Base-by-base conservation (phyloP, 2,888 invertebrate species). In the Cerceris ruficornis region DNA sequence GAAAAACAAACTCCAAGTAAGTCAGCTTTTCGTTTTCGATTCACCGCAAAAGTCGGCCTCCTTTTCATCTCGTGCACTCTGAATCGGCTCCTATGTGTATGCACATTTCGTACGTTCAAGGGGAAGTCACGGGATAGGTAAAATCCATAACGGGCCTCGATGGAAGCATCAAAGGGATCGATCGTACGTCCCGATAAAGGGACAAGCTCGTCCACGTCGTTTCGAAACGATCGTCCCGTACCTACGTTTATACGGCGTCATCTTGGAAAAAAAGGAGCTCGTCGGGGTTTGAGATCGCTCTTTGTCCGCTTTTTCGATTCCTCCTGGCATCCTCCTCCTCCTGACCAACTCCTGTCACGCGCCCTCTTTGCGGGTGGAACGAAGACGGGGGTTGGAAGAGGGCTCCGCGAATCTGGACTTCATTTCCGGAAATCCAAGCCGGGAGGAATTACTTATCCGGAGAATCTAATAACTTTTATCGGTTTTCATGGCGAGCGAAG, bases 381-480 rank as follows among this genome's bases (percentile, higher is more conserved):
- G 50, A 11, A 41, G 17, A 9, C 46, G 14, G 50, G 55, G 14
- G 9, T 13, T 13, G 62, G 11, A 8, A 1, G n/a, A 14, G 7
- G 13, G 11, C 11, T 54, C 14, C 62, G 41, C 7, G 70, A 52
- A 55, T 50, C 49, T n/a, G 17, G 76, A 64, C 80, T 80, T 86
- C 69, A 75, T 79, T 81, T 74, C 69, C 73, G 74, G 71, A 69
- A 70, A 76, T 52, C 77, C 68, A 17, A 46, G 28, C 49, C 58
- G 7, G 50, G 17, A 57, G 61, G 54, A 85, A 83, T 82, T 78
- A 82, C 71, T 86, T 75, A 67, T 58, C 62, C 64, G 28, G 11
- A 42, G 74, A 50, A 82, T 85, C 72, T 83, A 83, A 85, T 81
- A 86, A 86, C 69, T 81, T 75, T 85, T 73, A 85, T 79, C 66